A percentile compares a stretch with the other conserved stretches of the same genome.
Conservation (phyloP, 2,888 invertebrate species). For the Monopis laevigella region DNA sequence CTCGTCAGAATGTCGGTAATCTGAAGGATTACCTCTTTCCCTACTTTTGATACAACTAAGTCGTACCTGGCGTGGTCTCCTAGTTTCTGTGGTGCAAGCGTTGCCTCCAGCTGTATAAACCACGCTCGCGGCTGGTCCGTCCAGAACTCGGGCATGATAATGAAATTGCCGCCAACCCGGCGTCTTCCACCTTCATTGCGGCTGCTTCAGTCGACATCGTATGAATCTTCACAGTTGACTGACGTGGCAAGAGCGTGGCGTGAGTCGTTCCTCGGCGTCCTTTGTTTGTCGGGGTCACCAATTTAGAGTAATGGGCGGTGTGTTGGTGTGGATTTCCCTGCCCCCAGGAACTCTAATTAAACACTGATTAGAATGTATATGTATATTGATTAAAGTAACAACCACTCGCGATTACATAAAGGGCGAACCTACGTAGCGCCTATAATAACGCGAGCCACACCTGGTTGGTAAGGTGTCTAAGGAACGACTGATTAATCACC, state of each 20-base stretch:
- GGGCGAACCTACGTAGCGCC: no score
- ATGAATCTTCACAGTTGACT: no score
- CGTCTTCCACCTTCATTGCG: slow-evolving; percentile 1
- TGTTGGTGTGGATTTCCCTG: no score
- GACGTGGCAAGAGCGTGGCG: neutral
- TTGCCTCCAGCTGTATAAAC: slow-evolving; percentile 20
- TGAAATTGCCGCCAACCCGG: slow-evolving; percentile 14
- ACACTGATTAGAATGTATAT: no score
- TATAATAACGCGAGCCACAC: no score
- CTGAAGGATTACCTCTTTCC: slow-evolving; percentile 13
- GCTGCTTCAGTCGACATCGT: no score
- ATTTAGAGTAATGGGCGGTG: neutral
- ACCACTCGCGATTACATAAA: no score
- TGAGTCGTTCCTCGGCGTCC: neutral
- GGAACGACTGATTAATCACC: no score
- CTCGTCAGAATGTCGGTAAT: slow-evolving; percentile 11
- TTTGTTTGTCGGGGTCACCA: neutral
- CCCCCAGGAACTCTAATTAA: no score
- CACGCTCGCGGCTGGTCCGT: slow-evolving; percentile 20
- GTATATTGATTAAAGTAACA: no score
- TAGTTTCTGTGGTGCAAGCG: slow-evolving; percentile 18
- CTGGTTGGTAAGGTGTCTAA: no score
- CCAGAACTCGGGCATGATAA: slow-evolving; percentile 23
- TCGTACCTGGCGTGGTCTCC: slow-evolving; percentile 18
- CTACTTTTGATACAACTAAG: slow-evolving; percentile 17